Evolutionary conservation across 2,797 vertebrate genomes (phyloP).

Genomic region (Thripadectes ignobilis): DNA sequence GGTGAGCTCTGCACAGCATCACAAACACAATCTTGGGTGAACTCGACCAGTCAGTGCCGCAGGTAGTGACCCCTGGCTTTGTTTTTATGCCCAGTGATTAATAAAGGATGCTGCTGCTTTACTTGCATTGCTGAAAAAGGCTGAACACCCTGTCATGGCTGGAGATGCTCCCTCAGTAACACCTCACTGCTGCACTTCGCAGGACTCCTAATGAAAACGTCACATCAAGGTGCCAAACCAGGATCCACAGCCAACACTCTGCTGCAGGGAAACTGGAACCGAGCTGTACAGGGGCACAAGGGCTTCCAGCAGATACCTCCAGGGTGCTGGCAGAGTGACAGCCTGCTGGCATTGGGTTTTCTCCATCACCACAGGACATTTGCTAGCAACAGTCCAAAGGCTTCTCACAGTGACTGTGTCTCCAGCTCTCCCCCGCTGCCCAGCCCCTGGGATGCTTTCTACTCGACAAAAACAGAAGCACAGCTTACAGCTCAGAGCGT

Average conservation of each 20-base stretch:
- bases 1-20: neutral
- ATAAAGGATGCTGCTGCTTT: neutral
- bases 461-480: neutral
- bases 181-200: neutral
- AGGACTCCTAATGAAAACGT: neutral
- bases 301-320: neutral
- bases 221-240: neutral
- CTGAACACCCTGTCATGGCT: neutral
- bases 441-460: neutral
- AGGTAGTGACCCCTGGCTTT: neutral
- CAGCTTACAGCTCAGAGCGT: neutral
- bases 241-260: neutral
- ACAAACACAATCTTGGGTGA: rapidly evolving
- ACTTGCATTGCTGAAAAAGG: neutral
- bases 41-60: neutral
- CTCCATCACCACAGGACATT: neutral
- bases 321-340: neutral
- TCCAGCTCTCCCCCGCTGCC: rapidly evolving
- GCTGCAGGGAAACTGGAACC: neutral
- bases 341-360: rapidly evolving
- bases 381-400: rapidly evolving
- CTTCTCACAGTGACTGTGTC: neutral
- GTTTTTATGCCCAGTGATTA: neutral
- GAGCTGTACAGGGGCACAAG: neutral
- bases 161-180: neutral